phyloP scores from a whole-genome alignment of 2,888 invertebrate genomes.

The Agrochola macilenta region DNA sequence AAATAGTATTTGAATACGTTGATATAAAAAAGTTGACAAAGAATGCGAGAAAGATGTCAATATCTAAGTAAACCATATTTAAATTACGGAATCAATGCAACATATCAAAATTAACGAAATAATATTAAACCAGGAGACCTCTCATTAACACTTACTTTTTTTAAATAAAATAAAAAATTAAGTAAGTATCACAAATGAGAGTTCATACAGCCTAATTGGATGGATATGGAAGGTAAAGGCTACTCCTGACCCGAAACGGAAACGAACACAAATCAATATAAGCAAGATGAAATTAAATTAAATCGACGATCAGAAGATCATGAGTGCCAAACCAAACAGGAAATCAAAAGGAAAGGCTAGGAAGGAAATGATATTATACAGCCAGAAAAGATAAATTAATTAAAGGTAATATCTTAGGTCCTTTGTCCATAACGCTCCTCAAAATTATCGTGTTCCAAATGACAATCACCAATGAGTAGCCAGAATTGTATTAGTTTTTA shows the following conservation, averaged over 20 bases:
- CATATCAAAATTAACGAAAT: not conserved
- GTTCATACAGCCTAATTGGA: too few species aligned
- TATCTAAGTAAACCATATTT: not conserved
- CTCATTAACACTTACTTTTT: too few species aligned
- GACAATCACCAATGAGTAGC: not conserved
- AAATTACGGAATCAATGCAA: not conserved
- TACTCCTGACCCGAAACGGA: not conserved
- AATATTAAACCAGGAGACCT: too few species aligned
- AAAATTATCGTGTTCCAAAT: not conserved
- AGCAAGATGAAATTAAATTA: not conserved
- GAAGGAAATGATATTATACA: not conserved
- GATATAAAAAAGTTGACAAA: not conserved
- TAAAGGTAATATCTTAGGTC: not conserved
- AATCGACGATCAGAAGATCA: not conserved
- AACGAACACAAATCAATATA: not conserved
- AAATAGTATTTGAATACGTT: constrained; percentile 4
- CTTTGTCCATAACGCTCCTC: not conserved
- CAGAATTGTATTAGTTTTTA: not conserved
- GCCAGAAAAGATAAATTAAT: not conserved
- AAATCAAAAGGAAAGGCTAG: not conserved
- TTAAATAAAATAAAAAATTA: too few species aligned
- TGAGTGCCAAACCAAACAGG: not conserved
- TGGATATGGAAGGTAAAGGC: too few species aligned
- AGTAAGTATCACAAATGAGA: too few species aligned
- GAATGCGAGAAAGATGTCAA: not conserved